phyloP scores from a whole-genome alignment of 2,113 vertebrate genomes.

The Numida meleagris region DNA sequence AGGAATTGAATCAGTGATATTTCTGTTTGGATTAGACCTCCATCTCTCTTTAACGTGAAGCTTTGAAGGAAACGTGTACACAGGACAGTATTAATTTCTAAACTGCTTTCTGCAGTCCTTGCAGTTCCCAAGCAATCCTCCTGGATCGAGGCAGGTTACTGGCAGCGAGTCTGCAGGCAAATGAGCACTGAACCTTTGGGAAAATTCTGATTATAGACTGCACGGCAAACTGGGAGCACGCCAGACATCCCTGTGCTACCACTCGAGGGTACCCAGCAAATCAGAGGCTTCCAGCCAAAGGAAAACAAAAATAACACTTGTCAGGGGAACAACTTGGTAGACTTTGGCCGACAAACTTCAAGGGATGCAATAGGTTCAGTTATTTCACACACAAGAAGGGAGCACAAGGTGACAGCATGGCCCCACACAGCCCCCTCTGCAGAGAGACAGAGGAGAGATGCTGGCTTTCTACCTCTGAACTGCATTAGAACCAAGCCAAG shows the following conservation, averaged over 20 bases:
- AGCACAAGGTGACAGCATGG: not conserved
- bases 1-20: not conserved
- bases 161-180: not conserved
- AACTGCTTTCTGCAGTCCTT: not conserved
- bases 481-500: not conserved
- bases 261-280: not conserved
- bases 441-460: too few species aligned
- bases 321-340: not conserved
- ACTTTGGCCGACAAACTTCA: rapidly evolving
- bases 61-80: not conserved
- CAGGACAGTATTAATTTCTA: not conserved
- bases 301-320: not conserved
- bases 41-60: not conserved
- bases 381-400: too few species aligned
- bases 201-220: not conserved
- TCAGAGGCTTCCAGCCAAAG: not conserved
- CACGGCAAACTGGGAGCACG: not conserved
- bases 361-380: not conserved
- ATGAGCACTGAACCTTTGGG: not conserved
- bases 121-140: not conserved
- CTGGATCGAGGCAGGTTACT: not conserved
- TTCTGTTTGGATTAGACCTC: not conserved
- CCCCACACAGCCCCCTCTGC: too few species aligned
- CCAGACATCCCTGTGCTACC: not conserved
- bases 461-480: not conserved